Evolutionary conservation across 1,140 invertebrate genomes (phyloP).

Genomic region (Vanessa tameamea): DNA sequence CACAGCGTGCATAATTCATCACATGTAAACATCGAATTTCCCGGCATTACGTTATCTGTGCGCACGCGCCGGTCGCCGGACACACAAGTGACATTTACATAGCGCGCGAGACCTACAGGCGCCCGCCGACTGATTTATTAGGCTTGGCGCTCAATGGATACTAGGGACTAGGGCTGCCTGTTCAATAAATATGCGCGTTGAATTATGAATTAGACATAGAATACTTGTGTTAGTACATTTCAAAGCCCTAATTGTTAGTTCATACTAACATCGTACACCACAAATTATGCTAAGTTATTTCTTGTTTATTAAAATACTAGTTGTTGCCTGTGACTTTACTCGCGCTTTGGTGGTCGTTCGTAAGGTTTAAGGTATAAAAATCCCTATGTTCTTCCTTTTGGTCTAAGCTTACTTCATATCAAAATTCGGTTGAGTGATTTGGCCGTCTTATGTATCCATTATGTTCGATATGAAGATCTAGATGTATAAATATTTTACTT

Average conservation of each 20-base stretch:
- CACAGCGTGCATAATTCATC: constrained; percentile 10
- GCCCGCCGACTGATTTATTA: constrained; percentile 36
- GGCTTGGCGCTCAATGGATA: constrained; percentile 17
- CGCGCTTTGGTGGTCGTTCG: no score
- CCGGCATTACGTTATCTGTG: constrained; percentile 30
- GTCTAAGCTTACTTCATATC: no score
- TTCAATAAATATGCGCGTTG: constrained; percentile 13
- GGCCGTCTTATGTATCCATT: no score
- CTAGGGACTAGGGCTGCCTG: constrained; percentile 20
- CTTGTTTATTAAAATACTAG: constrained; percentile 2
- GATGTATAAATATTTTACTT: no score
- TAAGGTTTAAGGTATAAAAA: no score
- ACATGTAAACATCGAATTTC: constrained; percentile 16
- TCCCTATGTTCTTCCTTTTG: no score
- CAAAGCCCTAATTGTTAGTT: constrained; percentile 10
- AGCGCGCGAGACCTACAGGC: constrained; percentile 31
- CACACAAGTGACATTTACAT: constrained; percentile 36
- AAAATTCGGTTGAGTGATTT: no score
- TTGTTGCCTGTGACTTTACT: neutral
- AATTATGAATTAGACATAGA: constrained; percentile 9
- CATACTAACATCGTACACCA: neutral
- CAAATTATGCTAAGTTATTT: constrained; percentile 10
- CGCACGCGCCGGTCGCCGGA: constrained; percentile 14
- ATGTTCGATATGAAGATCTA: no score
- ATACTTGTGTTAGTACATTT: neutral